A percentile compares a stretch with the other conserved stretches of the same genome.
These are phyloP conservation scores for Adelosebastes latens DNA, from an alignment of 2,797 vertebrate genomes.

Conservation along the genomic window DNA sequence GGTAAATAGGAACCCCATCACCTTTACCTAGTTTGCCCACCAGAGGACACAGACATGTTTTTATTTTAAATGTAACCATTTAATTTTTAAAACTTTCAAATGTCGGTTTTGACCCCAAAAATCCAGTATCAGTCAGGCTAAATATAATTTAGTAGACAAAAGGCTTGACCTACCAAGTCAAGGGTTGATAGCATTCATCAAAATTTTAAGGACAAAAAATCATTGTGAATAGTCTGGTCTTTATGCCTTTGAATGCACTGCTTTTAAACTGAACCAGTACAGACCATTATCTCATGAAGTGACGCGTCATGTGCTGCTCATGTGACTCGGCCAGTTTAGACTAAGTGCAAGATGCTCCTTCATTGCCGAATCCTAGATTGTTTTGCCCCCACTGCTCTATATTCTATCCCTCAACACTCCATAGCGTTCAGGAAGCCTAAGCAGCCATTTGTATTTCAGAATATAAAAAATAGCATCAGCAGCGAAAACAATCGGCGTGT, in stretches of 20 bases:
- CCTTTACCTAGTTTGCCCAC: background rate
- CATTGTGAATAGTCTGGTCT: background rate
- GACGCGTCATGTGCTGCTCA: background rate
- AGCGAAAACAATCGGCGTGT: constrained; percentile 61
- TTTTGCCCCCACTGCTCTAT: constrained; percentile 16
- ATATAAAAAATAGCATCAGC: constrained; percentile 50
- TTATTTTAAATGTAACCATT: background rate
- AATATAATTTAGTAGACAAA: background rate
- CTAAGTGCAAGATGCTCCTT: background rate
- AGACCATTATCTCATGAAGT: background rate
- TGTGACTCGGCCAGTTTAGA: background rate
- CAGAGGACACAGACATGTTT: background rate
- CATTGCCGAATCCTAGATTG: constrained; percentile 32
- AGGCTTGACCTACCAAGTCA: background rate
- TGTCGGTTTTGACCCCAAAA: background rate
- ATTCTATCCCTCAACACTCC: constrained; percentile 24
- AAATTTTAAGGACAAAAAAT: background rate
- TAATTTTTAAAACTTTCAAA: background rate
- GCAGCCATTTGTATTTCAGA: constrained; percentile 58
- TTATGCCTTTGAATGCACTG: background rate
- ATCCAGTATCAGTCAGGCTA: background rate
- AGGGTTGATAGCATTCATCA: background rate
- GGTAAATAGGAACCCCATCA: background rate
- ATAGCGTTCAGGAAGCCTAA: constrained; percentile 15
- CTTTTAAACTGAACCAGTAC: background rate